phyloP scores from a whole-genome alignment of 2,113 vertebrate genomes.

The Rhinolophus sinicus region DNA sequence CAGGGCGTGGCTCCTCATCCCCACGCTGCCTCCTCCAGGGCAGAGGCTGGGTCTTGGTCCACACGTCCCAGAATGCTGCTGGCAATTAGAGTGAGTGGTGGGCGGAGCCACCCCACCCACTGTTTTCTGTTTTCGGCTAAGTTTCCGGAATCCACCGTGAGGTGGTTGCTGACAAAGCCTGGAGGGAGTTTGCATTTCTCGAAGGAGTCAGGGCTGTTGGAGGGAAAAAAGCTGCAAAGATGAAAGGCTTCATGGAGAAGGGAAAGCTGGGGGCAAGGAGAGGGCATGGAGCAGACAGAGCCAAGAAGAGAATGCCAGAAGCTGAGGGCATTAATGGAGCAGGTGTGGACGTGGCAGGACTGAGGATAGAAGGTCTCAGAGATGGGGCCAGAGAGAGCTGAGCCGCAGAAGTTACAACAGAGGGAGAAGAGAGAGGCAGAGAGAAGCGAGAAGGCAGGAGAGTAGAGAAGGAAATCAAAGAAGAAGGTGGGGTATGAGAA shows the following conservation, averaged over 20 bases:
- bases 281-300: background rate
- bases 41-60: background rate
- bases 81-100: background rate
- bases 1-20: background rate
- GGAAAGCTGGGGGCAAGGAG: background rate
- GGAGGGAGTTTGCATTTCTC: conserved; percentile 86
- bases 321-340: accelerated
- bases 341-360: background rate
- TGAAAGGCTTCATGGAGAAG: conserved; percentile 80
- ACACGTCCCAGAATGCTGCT: background rate
- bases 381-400: background rate
- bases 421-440: background rate
- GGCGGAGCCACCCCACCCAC: background rate
- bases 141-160: conserved; percentile 62
- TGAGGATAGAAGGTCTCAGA: background rate
- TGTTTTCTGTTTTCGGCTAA: too few species aligned
- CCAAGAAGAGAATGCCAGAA: accelerated
- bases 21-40: background rate
- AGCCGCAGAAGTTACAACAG: background rate
- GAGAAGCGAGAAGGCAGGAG: background rate
- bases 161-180: conserved; percentile 62
- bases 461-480: background rate
- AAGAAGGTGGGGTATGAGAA: background rate
- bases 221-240: conserved; percentile 12
- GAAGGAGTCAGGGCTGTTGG: conserved; percentile 82